Evolutionary conservation across 2,888 invertebrate species (phyloP), one percentile per base, ranked within the genome.

Genomic region (Orthosia gothica): DNA sequence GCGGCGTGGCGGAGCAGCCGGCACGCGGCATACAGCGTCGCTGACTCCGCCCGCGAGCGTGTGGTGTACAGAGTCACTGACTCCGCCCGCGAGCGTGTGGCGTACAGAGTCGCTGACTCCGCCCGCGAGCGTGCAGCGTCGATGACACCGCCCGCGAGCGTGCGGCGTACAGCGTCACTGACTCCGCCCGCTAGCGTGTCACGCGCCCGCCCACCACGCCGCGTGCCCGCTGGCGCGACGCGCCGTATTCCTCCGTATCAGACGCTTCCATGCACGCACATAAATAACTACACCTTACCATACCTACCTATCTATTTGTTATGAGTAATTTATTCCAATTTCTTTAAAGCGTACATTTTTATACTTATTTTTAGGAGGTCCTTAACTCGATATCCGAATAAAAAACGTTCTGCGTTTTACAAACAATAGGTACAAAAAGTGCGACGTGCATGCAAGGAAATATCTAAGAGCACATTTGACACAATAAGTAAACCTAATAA

Each of bases 341-440:
- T 96, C 95, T 94, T 96, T 96, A 96, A 96, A 96, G 96, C 96
- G 96, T 96, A 96, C 95, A 96, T 95, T 96, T 93, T 96, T 96
- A 96, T 96, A 92, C 94, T 96, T 95, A 96, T 90, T 91, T 91
- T 93, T 95, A 95, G 93, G 93, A 95, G 94, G 93, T 95, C 91
- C 95, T 95, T 95, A 95, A 90, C 87, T 91, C 91, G 93, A 93
- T 93, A 93, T 93, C 87, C 87, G 91, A 92, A 91, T 92, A 84
- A 91, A 92, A 92, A 89, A 90, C 87, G 88, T 72, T 88, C 87
- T 88, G 91, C 84, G 74, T 90, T n/a, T n/a, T 87, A 89, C 86
- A 93, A 92, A 92, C 87, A 90, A 92, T 89, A 91, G 89, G 90
- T 91, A 92, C 90, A 92, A 91, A 90, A 89, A 90, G 92, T 94